Evolutionary conservation across 1,140 invertebrate genomes (phyloP).

Genomic region (Penaeus chinensis): DNA sequence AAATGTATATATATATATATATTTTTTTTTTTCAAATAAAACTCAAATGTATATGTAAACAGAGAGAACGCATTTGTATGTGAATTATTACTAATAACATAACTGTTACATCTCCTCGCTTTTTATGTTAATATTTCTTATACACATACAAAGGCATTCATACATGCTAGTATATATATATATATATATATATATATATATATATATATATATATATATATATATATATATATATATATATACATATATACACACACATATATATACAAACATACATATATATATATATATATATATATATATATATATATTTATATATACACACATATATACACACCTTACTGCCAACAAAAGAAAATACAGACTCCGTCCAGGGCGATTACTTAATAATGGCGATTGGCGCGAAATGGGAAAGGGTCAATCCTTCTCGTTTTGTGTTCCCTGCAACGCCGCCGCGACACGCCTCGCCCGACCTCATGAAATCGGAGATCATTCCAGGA

Average conservation of each 20-base stretch:
- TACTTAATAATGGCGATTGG: no score
- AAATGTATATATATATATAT: constrained; percentile 8
- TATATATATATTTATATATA: constrained; percentile 16
- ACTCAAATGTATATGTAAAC: not conserved
- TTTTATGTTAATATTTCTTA: not conserved
- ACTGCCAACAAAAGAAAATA: no score
- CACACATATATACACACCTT: not conserved
- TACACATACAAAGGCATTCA: not conserved
- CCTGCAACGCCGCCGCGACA: no score
- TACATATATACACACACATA: not conserved
- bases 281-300: constrained; percentile 22
- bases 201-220: no score
- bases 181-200: no score
- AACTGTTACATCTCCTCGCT: not conserved
- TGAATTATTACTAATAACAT: not conserved
- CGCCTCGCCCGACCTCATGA: no score
- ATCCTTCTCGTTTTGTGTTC: no score
- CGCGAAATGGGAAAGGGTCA: no score
- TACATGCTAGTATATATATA: no score
- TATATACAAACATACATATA: not conserved
- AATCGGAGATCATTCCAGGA: no score
- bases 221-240: no score
- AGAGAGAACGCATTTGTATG: not conserved
- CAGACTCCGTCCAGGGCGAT: no score
- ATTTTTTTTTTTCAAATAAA: not conserved